Percentiles rank a stretch among this genome's conserved stretches.
phyloP scores from a whole-genome alignment of 2,888 invertebrate genomes.

The Lasioglossum malachurum region DNA sequence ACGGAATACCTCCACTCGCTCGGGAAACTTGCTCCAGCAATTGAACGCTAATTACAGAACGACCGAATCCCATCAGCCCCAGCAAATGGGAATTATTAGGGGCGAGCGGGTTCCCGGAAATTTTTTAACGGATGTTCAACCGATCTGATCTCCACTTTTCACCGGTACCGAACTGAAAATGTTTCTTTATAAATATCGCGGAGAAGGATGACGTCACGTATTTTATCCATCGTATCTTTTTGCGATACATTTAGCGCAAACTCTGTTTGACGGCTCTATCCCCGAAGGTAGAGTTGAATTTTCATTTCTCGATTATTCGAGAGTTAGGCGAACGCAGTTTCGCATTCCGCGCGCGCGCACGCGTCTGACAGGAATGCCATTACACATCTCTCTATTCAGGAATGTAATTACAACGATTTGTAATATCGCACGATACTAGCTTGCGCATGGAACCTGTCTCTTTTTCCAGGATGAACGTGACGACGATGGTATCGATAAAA shows the following conservation, averaged over 20 bases:
- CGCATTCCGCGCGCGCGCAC: not conserved
- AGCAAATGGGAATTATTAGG: not conserved
- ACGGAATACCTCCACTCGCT: not conserved
- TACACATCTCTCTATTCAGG: not conserved
- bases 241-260: not conserved
- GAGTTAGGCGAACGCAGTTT: not conserved
- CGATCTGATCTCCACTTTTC: not conserved
- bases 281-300: not conserved
- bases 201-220: too few species aligned
- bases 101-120: too few species aligned
- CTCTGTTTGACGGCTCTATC: not conserved
- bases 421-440: not conserved
- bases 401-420: conserved; percentile 3
- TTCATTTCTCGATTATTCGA: not conserved
- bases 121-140: too few species aligned
- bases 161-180: too few species aligned
- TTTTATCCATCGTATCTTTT: not conserved
- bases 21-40: not conserved
- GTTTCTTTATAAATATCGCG: too few species aligned
- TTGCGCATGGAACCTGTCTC: not conserved
- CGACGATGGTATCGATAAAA: not conserved
- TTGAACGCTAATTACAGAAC: not conserved
- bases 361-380: not conserved
- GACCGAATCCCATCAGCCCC: not conserved
- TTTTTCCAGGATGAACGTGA: not conserved